phyloP scores from a whole-genome alignment of 1,140 invertebrate species.

The Zaprionus ornatus region DNA sequence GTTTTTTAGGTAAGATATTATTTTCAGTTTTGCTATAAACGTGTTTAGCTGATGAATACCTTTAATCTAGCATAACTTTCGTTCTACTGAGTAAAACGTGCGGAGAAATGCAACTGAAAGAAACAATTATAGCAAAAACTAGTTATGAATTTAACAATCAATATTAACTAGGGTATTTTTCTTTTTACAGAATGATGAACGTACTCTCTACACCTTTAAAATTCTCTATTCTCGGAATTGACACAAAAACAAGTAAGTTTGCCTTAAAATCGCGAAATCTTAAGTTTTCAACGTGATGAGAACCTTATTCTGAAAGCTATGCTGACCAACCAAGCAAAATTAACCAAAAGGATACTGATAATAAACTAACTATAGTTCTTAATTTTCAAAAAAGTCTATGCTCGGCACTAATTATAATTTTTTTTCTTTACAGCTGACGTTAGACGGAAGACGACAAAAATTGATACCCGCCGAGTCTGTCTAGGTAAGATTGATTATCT shows the following conservation, averaged over 20 bases:
- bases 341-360: conserved; percentile 69
- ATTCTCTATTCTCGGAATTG: too few species aligned
- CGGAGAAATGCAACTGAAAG: conserved; percentile 62
- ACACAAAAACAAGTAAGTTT: too few species aligned
- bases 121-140: neutral
- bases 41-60: conserved; percentile 64
- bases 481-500: conserved; percentile 15
- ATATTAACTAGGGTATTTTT: neutral
- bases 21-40: neutral
- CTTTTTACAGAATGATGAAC: conserved; percentile 16
- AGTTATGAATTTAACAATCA: neutral
- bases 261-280: too few species aligned
- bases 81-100: conserved; percentile 76
- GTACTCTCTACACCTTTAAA: too few species aligned
- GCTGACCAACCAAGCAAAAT: conserved; percentile 54
- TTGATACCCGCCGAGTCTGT: too few species aligned
- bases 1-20: conserved; percentile 23
- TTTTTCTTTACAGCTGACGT: conserved; percentile 7
- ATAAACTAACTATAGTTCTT: neutral
- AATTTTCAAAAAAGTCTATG: neutral
- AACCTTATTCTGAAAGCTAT: conserved; percentile 51
- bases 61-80: conserved; percentile 74
- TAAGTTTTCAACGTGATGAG: conserved; percentile 36
- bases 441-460: too few species aligned
- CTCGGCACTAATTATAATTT: neutral